Evolutionary conservation across 2,113 vertebrate species (phyloP).

Genomic region (Dromiciops gliroides): DNA sequence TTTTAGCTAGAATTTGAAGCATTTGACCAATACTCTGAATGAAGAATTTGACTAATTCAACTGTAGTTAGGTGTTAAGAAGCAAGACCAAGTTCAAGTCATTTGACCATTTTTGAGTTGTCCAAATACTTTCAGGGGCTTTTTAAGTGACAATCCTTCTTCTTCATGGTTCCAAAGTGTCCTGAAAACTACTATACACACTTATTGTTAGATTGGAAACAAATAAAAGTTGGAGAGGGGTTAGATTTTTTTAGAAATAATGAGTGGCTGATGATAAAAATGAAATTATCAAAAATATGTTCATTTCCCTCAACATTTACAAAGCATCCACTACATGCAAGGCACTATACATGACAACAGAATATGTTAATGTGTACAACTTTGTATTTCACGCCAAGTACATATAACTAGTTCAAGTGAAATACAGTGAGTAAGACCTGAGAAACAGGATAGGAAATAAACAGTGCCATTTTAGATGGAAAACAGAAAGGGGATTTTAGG

Average conservation of each 20-base stretch:
- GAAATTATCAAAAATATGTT: neutral
- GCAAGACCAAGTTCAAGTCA: neutral
- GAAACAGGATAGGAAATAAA: neutral
- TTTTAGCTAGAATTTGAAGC: too few species aligned
- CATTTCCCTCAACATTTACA: neutral
- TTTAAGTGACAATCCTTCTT: neutral
- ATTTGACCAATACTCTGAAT: too few species aligned
- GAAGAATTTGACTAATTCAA: neutral
- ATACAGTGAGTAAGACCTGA: neutral
- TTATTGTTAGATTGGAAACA: neutral
- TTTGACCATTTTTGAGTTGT: neutral
- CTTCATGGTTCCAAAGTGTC: too few species aligned
- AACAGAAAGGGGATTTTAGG: conserved; percentile 6
- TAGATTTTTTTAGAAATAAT: neutral
- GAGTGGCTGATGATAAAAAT: neutral
- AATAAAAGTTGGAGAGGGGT: neutral
- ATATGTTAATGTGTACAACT: neutral
- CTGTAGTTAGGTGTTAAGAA: neutral
- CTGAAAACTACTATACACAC: neutral
- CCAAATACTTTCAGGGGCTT: neutral
- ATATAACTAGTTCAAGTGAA: conserved; percentile 17
- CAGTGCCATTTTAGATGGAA: conserved; percentile 19
- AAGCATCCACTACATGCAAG: neutral
- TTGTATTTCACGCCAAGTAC: neutral
- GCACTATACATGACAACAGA: neutral